Evolutionary conservation across 2,797 vertebrate genomes (phyloP).

Genomic region (Pseudopleuronectes americanus): DNA sequence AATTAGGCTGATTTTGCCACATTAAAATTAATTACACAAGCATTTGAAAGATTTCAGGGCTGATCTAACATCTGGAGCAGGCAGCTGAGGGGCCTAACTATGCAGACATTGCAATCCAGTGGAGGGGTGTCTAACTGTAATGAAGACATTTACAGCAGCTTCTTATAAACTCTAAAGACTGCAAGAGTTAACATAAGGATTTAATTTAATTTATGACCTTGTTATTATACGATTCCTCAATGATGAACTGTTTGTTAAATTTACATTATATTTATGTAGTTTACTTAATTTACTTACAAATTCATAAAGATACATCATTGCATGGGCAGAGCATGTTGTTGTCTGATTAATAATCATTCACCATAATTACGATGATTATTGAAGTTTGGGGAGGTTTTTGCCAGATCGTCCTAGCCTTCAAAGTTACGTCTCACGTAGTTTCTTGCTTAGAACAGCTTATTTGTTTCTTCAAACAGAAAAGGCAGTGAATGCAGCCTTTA

Average conservation of each 20-base stretch:
- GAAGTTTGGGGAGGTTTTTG: too few relatives aligned
- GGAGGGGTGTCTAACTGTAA: conserved; percentile 16
- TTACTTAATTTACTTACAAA: too few relatives aligned
- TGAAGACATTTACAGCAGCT: conserved; percentile 6
- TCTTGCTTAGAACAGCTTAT: background rate
- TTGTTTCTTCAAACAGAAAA: background rate
- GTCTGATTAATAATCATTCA: background rate
- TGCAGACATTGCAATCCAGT: conserved; percentile 60
- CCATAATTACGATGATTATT: background rate
- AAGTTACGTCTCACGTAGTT: background rate
- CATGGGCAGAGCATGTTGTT: background rate
- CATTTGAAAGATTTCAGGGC: conserved; percentile 62
- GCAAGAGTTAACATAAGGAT: background rate
- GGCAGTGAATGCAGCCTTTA: background rate
- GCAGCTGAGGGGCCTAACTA: conserved; percentile 55
- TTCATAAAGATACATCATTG: background rate
- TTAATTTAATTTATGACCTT: conserved; percentile 7
- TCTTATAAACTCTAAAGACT: conserved; percentile 1
- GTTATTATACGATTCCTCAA: background rate
- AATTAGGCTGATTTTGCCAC: conserved; percentile 76
- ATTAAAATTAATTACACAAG: conserved; percentile 75
- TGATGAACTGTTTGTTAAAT: background rate
- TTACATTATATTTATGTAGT: background rate
- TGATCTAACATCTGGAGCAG: conserved; percentile 70
- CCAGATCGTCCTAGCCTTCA: too few relatives aligned